These are phyloP conservation scores for Neomorphus geoffroyi DNA, from an alignment of 2,797 vertebrate genomes.

Conservation along the genomic window DNA sequence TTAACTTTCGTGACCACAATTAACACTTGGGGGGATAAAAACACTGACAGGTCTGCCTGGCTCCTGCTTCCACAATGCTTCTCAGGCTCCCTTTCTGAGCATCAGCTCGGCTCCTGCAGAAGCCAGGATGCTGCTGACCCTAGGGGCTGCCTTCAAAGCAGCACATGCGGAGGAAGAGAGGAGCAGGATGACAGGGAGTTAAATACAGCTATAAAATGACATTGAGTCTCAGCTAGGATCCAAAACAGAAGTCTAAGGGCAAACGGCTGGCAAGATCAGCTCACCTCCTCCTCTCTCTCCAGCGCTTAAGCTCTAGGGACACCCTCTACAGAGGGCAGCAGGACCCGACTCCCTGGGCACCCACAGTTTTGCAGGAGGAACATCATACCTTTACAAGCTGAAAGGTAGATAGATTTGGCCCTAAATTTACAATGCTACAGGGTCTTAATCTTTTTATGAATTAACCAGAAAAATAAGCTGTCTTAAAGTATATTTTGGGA, in stretches of 20 bases:
- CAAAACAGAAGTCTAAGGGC: background rate
- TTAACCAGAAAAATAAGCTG: background rate
- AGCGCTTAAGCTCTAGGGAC: background rate
- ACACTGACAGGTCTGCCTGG: constrained; percentile 28
- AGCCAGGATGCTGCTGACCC: constrained; percentile 6
- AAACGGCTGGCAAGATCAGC: background rate
- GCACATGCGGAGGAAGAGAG: background rate
- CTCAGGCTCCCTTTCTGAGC: background rate
- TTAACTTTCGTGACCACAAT: constrained; percentile 67
- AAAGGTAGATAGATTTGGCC: background rate
- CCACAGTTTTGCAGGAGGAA: background rate
- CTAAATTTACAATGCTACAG: background rate
- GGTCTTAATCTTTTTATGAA: background rate
- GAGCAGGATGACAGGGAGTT: constrained; percentile 1
- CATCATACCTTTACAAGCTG: background rate
- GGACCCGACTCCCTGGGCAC: background rate
- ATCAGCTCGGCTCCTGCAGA: background rate
- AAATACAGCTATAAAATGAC: constrained; percentile 14
- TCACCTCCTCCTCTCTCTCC: background rate
- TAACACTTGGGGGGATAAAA: constrained; percentile 8
- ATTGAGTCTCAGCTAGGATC: background rate
- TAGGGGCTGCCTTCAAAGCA: constrained; percentile 41
- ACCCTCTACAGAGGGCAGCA: background rate
- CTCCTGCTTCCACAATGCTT: background rate
- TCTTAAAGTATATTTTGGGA: background rate